Conservation (phyloP, 1,140 invertebrate species). For the Melanaphis sacchari region DNA sequence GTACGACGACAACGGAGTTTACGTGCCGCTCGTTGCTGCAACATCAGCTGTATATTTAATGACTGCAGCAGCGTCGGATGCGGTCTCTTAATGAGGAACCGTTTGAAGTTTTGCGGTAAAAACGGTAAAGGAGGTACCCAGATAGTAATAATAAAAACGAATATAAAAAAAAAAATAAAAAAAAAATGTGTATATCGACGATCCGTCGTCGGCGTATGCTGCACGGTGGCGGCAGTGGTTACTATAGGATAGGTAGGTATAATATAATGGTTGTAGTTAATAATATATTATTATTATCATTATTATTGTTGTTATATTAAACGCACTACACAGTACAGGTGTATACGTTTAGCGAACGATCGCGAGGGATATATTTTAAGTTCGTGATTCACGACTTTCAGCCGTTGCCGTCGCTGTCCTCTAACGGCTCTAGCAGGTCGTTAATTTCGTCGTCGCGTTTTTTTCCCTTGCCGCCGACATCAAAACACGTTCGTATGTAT, state of each 20-base stretch:
- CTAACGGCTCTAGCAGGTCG: neutral
- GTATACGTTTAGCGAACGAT: neutral
- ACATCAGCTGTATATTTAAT: neutral
- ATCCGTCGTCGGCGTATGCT: too few species aligned
- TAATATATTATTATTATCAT: constrained; percentile 5
- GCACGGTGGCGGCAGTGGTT: neutral
- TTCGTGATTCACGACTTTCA: constrained; percentile 22
- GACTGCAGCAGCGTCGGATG: neutral
- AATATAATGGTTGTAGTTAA: neutral
- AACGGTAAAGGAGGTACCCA: neutral
- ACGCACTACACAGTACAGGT: neutral
- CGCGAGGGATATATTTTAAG: neutral
- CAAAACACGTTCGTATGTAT: neutral
- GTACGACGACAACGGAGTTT: neutral
- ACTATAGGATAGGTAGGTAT: neutral
- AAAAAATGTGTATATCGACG: neutral
- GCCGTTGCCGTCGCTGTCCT: neutral
- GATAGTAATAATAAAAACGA: constrained; percentile 9
- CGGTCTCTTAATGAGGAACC: neutral
- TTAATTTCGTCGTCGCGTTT: constrained; percentile 27
- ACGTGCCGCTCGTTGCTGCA: neutral
- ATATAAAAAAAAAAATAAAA: neutral
- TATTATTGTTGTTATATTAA: neutral
- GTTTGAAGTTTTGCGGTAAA: constrained; percentile 41
- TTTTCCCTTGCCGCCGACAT: neutral